These are phyloP conservation scores for Melinaea marsaeus DNA, from an alignment of 2,888 invertebrate genomes.

Conservation along the genomic window DNA sequence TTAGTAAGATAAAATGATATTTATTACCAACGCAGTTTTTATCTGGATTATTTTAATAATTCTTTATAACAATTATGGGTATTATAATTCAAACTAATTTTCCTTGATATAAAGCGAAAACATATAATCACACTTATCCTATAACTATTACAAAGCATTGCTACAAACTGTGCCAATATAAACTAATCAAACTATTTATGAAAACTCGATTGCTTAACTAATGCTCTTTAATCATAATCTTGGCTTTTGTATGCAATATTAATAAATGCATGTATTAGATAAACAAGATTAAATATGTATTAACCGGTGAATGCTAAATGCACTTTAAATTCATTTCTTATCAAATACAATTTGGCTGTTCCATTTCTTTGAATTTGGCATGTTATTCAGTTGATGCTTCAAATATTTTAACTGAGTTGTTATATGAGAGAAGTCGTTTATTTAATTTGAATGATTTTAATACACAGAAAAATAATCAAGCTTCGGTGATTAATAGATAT, in stretches of 20 bases:
- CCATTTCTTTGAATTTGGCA: background rate
- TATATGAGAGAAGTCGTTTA: too few species aligned
- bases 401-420: too few species aligned
- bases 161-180: constrained; percentile 19
- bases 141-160: constrained; percentile 13
- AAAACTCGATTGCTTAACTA: constrained; percentile 14
- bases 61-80: background rate
- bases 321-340: constrained; percentile 14
- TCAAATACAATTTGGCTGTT: background rate
- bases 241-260: constrained; percentile 27
- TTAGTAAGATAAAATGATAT: background rate
- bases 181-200: constrained; percentile 18
- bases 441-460: too few species aligned
- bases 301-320: constrained; percentile 15
- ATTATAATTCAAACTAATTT: background rate
- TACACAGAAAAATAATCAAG: too few species aligned
- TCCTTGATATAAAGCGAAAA: background rate
- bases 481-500: too few species aligned
- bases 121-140: background rate
- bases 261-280: constrained; percentile 19
- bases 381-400: background rate
- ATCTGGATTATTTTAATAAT: background rate
- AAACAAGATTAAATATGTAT: constrained; percentile 10
- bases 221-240: constrained; percentile 21
- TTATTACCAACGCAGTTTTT: too few species aligned